phyloP scores from a whole-genome alignment of 2,888 invertebrate genomes.

The Dendrolimus pini region DNA sequence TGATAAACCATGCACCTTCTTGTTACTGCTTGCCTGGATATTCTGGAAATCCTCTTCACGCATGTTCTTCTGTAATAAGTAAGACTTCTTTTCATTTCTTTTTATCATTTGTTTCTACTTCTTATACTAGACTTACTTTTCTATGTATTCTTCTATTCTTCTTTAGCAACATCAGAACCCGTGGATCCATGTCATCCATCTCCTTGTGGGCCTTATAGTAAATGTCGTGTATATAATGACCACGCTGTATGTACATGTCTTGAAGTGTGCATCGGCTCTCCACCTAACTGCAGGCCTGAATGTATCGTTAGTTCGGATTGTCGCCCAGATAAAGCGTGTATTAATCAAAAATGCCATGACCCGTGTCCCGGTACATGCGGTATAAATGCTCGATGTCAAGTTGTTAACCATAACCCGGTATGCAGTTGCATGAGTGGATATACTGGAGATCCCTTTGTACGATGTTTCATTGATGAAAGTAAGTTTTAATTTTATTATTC shows the following conservation, averaged over 20 bases:
- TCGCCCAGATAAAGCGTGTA: constrained; percentile 83
- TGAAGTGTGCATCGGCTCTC: constrained; percentile 83
- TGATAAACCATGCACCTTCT: constrained; percentile 85
- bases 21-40: constrained; percentile 85
- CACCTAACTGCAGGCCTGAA: constrained; percentile 86
- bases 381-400: constrained; percentile 85
- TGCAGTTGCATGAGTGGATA: constrained; percentile 83
- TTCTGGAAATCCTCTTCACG: constrained; percentile 82
- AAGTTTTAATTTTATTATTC: constrained; percentile 50
- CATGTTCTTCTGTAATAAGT: constrained; percentile 79
- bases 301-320: constrained; percentile 89
- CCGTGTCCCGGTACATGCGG: constrained; percentile 88
- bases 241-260: constrained; percentile 87
- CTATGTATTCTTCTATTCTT: constrained; percentile 28
- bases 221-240: constrained; percentile 82
- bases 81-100: constrained; percentile 66
- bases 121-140: constrained; percentile 32
- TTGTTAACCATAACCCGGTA: constrained; percentile 87
- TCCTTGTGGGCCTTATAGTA: constrained; percentile 87
- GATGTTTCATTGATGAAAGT: constrained; percentile 80
- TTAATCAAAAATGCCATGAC: constrained; percentile 85
- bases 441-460: constrained; percentile 86
- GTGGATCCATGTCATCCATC: constrained; percentile 84
- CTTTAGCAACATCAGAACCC: constrained; percentile 62
- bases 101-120: constrained; percentile 35